Base-by-base conservation (phyloP, 2,888 invertebrate genomes). In the Nephrotoma appendiculata region DNA sequence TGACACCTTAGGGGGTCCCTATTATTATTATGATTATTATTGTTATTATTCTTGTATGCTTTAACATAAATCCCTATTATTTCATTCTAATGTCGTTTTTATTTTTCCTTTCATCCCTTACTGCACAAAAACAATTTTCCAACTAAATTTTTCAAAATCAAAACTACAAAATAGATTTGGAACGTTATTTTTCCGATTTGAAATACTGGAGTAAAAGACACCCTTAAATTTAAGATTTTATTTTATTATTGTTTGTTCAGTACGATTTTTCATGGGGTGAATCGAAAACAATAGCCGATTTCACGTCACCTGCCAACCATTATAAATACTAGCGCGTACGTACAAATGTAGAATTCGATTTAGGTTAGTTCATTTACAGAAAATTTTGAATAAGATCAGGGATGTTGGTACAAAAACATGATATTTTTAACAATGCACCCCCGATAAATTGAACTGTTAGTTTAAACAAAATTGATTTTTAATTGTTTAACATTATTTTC, bases 221-320 rank as follows among this genome's bases (percentile, higher is more conserved):
- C 41, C 88, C 41, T 48, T 86, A 86, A 71, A 71, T 71, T 71
- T 31, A 71, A 71, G 71, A 71, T 86, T 45, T 88, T 88, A 88
- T 88, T 87, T 87, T 88, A 87, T 86, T 87, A 87, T 88, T 88
- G 88, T 88, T 88, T 89, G 88, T 87, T 88, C 71, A 71, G 88
- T 87, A 88, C 88, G 88, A 90, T 90, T 91, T 89, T 52, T 90
- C 89, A 91, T 90, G 90, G 90, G 91, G 90, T 91, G 90, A 89
- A 89, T 88, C 83, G 87, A 88, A 90, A 91, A 92, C 91, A 91
- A 91, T 90, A 89, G 90, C 90, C 90, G 91, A 91, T 91, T 91
- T 90, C 90, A 90, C 91, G 91, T 91, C 91, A 92, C 91, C 91
- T 92, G 91, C 92, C 91, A 90, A 31, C 87, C 87, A 88, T 87